Percentiles rank a stretch among this genome's conserved stretches.
Conservation (phyloP, 2,888 invertebrate species). For the Ophraella communa region DNA sequence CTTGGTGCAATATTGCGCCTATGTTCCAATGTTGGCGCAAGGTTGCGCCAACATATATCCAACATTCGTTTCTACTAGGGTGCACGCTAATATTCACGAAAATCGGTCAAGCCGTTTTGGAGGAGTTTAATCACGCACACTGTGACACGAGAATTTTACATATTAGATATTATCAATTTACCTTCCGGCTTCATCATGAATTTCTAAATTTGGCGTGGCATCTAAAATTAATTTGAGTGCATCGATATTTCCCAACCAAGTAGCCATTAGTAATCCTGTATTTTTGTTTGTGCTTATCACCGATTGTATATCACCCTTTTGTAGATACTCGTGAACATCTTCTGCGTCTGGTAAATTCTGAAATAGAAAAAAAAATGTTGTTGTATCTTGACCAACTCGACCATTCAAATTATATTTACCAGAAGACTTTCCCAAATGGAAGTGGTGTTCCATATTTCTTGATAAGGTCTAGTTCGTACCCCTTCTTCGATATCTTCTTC, state of each 20-base stretch:
- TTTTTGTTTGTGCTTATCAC: slow-evolving; percentile 59
- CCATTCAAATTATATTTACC: slow-evolving; percentile 42
- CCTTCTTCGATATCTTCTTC: slow-evolving; percentile 51
- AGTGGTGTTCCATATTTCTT: slow-evolving; percentile 56
- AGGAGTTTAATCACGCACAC: no score
- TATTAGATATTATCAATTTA: no score
- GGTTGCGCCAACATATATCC: no score
- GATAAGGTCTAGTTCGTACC: slow-evolving; percentile 44
- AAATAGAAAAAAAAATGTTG: not conserved
- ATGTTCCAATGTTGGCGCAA: no score
- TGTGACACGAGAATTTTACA: no score
- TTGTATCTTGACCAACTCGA: not conserved
- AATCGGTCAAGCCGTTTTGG: no score
- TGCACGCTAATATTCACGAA: no score
- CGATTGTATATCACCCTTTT: slow-evolving; percentile 60
- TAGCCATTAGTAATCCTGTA: slow-evolving; percentile 67
- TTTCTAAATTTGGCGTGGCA: slow-evolving; percentile 14
- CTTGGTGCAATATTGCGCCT: no score
- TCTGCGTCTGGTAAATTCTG: slow-evolving; percentile 62
- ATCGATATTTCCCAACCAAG: slow-evolving; percentile 68
- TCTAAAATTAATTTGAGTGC: slow-evolving; percentile 58
- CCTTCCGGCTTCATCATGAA: slow-evolving; percentile 29
- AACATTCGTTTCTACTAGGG: no score
- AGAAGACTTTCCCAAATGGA: slow-evolving; percentile 49
- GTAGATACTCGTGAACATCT: slow-evolving; percentile 28